Evolutionary conservation across 2,113 vertebrate genomes (phyloP).

Genomic region (Pongo abelii): DNA sequence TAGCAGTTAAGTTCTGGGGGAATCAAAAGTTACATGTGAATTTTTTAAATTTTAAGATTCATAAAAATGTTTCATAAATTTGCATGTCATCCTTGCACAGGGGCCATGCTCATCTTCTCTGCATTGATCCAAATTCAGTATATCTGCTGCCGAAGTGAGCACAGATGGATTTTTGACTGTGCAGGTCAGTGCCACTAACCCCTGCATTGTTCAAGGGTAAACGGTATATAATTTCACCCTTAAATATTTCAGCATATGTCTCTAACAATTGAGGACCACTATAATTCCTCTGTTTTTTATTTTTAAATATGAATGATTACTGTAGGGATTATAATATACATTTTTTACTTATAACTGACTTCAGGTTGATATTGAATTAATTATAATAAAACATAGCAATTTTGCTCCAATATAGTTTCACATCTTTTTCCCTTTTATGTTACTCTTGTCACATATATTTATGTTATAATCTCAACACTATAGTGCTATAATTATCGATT

Average conservation of each 20-base stretch:
- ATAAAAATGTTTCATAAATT: too few relatives aligned
- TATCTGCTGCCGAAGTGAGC: too few relatives aligned
- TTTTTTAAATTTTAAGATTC: too few relatives aligned
- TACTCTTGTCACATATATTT: neutral
- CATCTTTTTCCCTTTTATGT: neutral
- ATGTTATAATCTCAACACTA: neutral
- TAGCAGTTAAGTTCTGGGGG: neutral
- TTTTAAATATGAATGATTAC: neutral
- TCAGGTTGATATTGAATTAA: neutral
- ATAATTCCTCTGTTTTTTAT: neutral
- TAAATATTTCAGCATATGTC: neutral
- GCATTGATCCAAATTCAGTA: too few relatives aligned
- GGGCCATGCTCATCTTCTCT: too few relatives aligned
- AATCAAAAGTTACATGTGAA: neutral
- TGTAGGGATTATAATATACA: neutral
- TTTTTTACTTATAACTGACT: constrained; percentile 5
- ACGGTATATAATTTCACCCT: neutral
- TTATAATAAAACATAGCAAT: neutral
- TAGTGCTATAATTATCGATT: neutral
- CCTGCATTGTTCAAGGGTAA: neutral
- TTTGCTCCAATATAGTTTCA: neutral
- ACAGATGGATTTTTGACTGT: neutral
- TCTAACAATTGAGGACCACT: neutral
- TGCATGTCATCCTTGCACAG: too few relatives aligned
- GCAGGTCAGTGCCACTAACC: neutral